phyloP scores from a whole-genome alignment of 2,113 vertebrate genomes.

The Halichoerus grypus region DNA sequence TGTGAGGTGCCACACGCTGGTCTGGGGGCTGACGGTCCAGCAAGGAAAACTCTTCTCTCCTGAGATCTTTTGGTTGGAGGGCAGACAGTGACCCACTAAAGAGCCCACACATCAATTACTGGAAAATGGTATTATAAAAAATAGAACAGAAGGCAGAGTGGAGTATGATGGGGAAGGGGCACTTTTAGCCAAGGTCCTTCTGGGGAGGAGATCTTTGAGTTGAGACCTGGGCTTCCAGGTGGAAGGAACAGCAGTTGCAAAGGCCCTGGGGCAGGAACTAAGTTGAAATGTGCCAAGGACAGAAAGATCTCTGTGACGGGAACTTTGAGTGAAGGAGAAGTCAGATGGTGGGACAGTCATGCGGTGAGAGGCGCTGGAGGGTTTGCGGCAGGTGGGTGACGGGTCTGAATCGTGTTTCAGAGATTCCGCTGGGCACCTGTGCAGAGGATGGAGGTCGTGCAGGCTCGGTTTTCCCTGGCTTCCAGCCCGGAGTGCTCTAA shows the following conservation, averaged over 20 bases:
- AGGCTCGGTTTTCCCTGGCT: not conserved
- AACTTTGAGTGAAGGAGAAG: not conserved
- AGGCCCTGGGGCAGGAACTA: constrained; percentile 38
- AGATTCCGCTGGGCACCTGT: not conserved
- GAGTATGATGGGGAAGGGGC: not conserved
- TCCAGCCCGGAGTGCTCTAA: not conserved
- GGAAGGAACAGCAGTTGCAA: not conserved
- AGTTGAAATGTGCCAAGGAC: constrained; percentile 39
- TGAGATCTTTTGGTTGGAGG: not conserved
- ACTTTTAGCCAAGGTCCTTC: not conserved
- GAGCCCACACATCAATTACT: not conserved
- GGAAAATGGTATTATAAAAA: not conserved
- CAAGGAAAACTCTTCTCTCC: not conserved
- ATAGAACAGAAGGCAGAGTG: not conserved
- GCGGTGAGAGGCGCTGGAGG: not conserved
- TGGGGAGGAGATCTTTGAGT: not conserved
- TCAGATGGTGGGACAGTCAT: not conserved
- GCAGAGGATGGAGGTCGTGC: not conserved
- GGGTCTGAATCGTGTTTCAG: not conserved
- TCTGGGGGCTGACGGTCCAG: not conserved
- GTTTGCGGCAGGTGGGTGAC: not conserved
- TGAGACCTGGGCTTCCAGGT: not conserved
- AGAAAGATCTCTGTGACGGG: not conserved
- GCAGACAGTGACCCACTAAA: not conserved
- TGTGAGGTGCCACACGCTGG: not conserved